These are phyloP conservation scores for Aphelenchoides bicaudatus DNA, from an alignment of 2,888 invertebrate species.

Conservation along the genomic window DNA sequence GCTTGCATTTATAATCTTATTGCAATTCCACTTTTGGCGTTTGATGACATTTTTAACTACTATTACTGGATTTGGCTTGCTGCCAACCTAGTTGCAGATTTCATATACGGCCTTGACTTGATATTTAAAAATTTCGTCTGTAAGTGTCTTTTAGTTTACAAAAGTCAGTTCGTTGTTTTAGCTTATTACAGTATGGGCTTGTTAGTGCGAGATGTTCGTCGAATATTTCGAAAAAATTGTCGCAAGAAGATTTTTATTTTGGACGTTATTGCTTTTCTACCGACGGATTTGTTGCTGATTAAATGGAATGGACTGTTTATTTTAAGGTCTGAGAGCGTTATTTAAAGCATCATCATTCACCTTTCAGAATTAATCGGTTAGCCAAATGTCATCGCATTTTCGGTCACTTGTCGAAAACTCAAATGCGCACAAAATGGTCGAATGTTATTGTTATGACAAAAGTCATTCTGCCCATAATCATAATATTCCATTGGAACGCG, in stretches of 20 bases:
- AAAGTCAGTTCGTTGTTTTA: slow-evolving; percentile 2
- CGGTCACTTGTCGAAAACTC: slow-evolving; percentile 7
- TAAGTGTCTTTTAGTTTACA: background rate
- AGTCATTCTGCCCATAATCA: slow-evolving; percentile 23
- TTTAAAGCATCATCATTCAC: slow-evolving; percentile 2
- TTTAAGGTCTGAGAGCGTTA: slow-evolving; percentile 2
- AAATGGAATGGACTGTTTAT: slow-evolving; percentile 7
- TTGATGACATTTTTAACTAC: slow-evolving; percentile 28
- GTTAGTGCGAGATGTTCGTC: slow-evolving; percentile 13
- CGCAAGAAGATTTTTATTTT: slow-evolving; percentile 19
- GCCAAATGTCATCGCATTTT: slow-evolving; percentile 22
- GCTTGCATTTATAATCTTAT: slow-evolving; percentile 40
- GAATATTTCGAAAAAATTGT: no score
- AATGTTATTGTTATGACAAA: slow-evolving; percentile 21
- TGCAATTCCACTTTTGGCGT: slow-evolving; percentile 35
- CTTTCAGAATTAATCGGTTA: slow-evolving; percentile 15
- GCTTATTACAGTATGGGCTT: slow-evolving; percentile 19
- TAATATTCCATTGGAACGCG: slow-evolving; percentile 49
- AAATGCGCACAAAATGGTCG: slow-evolving; percentile 25
- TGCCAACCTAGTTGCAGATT: slow-evolving; percentile 18
- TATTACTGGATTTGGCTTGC: slow-evolving; percentile 18
- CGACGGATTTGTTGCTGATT: slow-evolving; percentile 20
- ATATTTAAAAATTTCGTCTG: slow-evolving; percentile 18
- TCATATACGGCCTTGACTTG: slow-evolving; percentile 14
- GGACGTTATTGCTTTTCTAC: slow-evolving; percentile 20